A percentile compares a stretch with the other conserved stretches of the same genome.
Evolutionary conservation across 2,113 vertebrate genomes (phyloP).

Genomic region (Halichoeres trimaculatus): DNA sequence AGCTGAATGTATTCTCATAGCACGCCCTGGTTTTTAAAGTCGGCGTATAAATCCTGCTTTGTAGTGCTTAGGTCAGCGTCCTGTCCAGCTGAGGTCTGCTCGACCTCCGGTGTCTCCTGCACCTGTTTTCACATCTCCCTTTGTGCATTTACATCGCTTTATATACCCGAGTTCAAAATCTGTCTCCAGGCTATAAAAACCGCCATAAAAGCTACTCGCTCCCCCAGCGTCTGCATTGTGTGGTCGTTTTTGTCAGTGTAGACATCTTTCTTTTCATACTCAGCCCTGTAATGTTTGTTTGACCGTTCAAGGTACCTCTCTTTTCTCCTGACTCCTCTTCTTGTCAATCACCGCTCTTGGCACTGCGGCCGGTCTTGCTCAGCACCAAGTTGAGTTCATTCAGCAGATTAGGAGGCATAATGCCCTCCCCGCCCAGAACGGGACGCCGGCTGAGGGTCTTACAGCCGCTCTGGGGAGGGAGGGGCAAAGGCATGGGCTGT

Average conservation of each 20-base stretch:
- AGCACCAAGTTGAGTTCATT: conserved; percentile 90
- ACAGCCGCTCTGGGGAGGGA: not conserved
- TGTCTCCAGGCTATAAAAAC: not conserved
- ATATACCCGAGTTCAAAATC: conserved; percentile 28
- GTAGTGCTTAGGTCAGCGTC: conserved; percentile 66
- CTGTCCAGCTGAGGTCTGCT: conserved; percentile 40
- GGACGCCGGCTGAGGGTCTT: conserved; percentile 48
- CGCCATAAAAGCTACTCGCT: conserved; percentile 9
- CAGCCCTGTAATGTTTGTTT: not conserved
- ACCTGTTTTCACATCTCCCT: conserved; percentile 48
- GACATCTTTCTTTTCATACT: not conserved
- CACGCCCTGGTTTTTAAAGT: not conserved
- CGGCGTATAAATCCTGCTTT: conserved; percentile 41
- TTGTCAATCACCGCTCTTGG: conserved; percentile 64
- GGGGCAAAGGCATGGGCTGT: conserved; percentile 7
- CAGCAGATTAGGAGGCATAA: conserved; percentile 87
- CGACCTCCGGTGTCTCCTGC: conserved; percentile 49
- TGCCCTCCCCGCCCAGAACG: conserved; percentile 25
- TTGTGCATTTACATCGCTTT: conserved; percentile 3
- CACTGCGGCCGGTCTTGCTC: conserved; percentile 80
- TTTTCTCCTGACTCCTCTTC: not conserved
- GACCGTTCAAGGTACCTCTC: not conserved
- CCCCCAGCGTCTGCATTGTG: conserved; percentile 7
- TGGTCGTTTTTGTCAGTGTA: conserved; percentile 1
- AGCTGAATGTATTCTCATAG: not conserved